A percentile compares a stretch with the other conserved stretches of the same genome.
Conservation (phyloP, 2,888 invertebrate genomes). For the Macrophya alboannulata region DNA sequence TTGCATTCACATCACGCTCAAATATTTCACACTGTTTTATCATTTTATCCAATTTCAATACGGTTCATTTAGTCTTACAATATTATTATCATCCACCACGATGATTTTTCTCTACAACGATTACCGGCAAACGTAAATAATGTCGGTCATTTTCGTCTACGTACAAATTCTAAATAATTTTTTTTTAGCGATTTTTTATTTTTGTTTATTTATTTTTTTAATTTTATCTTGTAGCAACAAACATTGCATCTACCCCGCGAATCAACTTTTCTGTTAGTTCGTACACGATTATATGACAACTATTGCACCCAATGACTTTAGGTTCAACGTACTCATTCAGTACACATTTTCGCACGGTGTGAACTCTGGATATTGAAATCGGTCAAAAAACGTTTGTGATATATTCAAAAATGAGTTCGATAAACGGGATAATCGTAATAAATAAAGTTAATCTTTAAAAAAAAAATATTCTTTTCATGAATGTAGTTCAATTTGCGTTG, state of each 20-base stretch:
- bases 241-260: background rate
- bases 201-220: background rate
- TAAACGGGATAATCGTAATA: background rate
- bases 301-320: background rate
- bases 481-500: background rate
- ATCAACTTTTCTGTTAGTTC: background rate
- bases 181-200: background rate
- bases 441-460: background rate
- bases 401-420: background rate
- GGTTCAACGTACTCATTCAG: background rate
- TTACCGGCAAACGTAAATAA: conserved; percentile 13
- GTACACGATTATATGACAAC: background rate
- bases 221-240: background rate
- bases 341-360: background rate
- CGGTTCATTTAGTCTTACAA: background rate
- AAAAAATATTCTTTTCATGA: background rate
- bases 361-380: background rate
- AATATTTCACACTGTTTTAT: background rate
- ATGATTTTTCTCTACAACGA: background rate
- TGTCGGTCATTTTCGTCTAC: background rate
- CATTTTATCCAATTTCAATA: background rate
- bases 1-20: background rate
- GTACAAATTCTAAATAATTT: background rate
- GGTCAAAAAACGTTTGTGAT: background rate
- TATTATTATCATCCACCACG: background rate